Percentiles rank a stretch among this genome's conserved stretches.
phyloP scores from a whole-genome alignment of 2,113 vertebrate species.

The Pelusios castaneus region DNA sequence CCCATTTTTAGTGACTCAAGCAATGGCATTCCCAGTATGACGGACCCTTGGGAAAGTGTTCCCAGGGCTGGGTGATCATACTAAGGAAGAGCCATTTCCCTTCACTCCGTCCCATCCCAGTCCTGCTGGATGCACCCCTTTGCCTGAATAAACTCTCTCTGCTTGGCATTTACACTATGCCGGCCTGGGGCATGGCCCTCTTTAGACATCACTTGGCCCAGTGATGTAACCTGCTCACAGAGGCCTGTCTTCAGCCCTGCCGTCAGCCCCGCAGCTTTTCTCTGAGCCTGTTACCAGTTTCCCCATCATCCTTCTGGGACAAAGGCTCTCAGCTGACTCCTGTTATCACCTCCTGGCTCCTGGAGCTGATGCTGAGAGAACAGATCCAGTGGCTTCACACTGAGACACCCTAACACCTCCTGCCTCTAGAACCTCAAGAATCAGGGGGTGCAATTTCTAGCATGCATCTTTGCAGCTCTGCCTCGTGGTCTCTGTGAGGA shows the following conservation, averaged over 20 bases:
- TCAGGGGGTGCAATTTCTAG: neutral
- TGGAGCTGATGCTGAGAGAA: neutral
- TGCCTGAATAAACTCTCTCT: neutral
- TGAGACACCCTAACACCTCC: neutral
- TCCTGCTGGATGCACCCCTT: neutral
- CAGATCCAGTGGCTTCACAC: neutral
- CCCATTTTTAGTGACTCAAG: neutral
- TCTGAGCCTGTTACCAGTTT: fast-evolving
- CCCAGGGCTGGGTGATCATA: neutral
- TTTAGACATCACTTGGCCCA: neutral
- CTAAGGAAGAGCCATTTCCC: neutral
- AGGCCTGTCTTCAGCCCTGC: neutral
- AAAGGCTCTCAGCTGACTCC: neutral
- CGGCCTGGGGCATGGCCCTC: neutral
- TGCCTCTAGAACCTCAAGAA: neutral
- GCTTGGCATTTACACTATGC: neutral
- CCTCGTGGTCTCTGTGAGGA: fast-evolving
- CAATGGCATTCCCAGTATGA: neutral
- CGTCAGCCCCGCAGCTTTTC: neutral
- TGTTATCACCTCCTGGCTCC: neutral
- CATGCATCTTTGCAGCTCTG: neutral
- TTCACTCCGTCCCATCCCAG: fast-evolving
- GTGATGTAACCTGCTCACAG: neutral
- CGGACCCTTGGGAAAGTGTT: neutral
- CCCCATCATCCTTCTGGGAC: neutral